Base-by-base conservation (phyloP, 2,888 invertebrate genomes). In the Pachycephus smyrnensis region DNA sequence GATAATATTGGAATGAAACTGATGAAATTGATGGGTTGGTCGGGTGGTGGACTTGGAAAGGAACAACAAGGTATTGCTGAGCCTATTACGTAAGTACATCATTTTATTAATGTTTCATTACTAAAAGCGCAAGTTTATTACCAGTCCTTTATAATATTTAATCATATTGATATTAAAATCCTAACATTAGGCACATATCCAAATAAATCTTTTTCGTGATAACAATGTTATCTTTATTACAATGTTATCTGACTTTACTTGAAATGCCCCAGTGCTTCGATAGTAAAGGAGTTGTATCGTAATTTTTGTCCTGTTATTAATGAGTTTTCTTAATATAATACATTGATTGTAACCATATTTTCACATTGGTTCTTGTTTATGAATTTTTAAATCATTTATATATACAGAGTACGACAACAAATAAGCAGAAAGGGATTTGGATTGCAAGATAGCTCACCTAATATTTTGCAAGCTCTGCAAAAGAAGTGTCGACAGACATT, bases 11-110 rank as follows among this genome's bases (percentile, higher is more conserved):
- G 94, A 12, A 93, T 90, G 75, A 93, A 93, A 84, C 86, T 94
- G 82, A 91, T 94, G 88, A 92, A 92, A 82, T 90, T 93, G 83
- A 94, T 94, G 94, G 94, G 94, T 3, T 94, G 94, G 94, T 89
- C 91, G 32, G 94, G 94, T 36, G 93, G 93, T 30, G 94, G 94
- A 11, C 91, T 94, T 6, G 94, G 94, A 1, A 93, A 93, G 88
- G 88, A 92, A 33, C 92, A 92, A 75, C 92, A 92, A 84, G 94
- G 94, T 40, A 93, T 93, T 31, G 90, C 90, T 12, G 93, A 94
- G 80, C 94, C 94, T 35, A 91, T 94, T 0, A 88, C 87, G 92
- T 92, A 88, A 89, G 89, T 85, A 15, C 15, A 4, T 12, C 12
- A 37, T 37, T 37, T 12, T 37, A 69, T 4, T 69, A 69, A 15